Evolutionary conservation across 2,797 vertebrate species (phyloP), one percentile per base, ranked within the genome.

Genomic region (Glossophaga mutica): DNA sequence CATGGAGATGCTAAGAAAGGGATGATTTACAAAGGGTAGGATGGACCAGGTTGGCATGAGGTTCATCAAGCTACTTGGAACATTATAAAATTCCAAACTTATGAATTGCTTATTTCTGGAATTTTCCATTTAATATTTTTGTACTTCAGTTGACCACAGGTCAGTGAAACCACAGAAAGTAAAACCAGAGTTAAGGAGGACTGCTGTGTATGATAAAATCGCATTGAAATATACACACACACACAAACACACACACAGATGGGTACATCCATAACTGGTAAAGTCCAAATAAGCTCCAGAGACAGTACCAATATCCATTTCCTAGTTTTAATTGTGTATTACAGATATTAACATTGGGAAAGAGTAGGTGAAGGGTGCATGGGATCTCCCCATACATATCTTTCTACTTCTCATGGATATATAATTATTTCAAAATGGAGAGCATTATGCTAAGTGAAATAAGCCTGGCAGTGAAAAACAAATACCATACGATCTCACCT

Each of bases 351-450:
- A 9, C 50, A 50, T 16, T 5, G 32, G 19, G 1, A 8, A 55
- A 37, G 59, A 26, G 29, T 32, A n/a, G 59, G 29, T 14, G 59
- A 62, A 62, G 29, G 5, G 59, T 32, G 12, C 59, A 32, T 62
- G 14, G 29, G 29, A n/a, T 62, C 14, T 32, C 29, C 59, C 59
- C 29, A 62, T 15, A 65, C 4, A 14, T 78, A 84, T 24, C 12
- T 77, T 42, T 86, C 8, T 19, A 46, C 22, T 82, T 32, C 32
- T 22, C 57, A 7, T 67, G 32, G 71, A 22, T n/a, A 77, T 2
- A 32, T 39, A 89, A 74, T n/a, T 73, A 52, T 82, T 65, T 68
- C 52, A 86, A 85, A 87, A 59, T 59, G 57, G 57, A 59, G 57
- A 59, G 57, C 24, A 59, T 12, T 59, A 59, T 59, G 57, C 24